These are phyloP conservation scores for Spermophilus dauricus DNA, from an alignment of 2,113 vertebrate genomes.

Conservation along the genomic window DNA sequence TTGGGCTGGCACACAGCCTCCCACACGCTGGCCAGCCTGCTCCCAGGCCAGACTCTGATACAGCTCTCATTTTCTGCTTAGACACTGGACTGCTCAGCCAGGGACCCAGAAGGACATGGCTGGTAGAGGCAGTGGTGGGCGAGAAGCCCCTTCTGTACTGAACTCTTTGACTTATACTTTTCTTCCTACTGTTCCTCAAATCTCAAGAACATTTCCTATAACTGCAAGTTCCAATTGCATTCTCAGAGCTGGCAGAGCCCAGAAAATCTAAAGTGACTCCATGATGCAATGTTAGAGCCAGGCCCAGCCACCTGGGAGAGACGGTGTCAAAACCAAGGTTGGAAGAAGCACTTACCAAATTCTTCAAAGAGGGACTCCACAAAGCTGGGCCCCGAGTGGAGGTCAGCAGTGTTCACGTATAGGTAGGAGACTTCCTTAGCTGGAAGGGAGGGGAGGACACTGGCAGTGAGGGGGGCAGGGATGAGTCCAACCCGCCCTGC, in stretches of 20 bases:
- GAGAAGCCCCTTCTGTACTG: too few species aligned
- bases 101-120: background rate
- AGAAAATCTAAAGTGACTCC: background rate
- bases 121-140: rapidly evolving
- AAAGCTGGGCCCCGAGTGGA: slow-evolving; percentile 97
- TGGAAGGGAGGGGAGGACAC: slow-evolving; percentile 78
- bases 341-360: slow-evolving; percentile 91
- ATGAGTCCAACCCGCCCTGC: rapidly evolving
- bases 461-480: background rate
- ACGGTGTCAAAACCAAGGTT: rapidly evolving
- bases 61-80: background rate
- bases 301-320: background rate
- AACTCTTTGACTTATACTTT: rapidly evolving
- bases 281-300: background rate
- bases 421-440: slow-evolving; percentile 93
- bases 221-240: background rate
- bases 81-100: background rate
- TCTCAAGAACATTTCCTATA: background rate
- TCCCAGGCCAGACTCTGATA: background rate
- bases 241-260: background rate
- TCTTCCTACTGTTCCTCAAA: background rate
- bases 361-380: slow-evolving; percentile 98
- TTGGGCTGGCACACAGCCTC: rapidly evolving
- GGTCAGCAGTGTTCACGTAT: slow-evolving; percentile 96
- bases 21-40: rapidly evolving